These are phyloP conservation scores for Chloromyia formosa DNA, from an alignment of 2,888 invertebrate species.

Conservation along the genomic window DNA sequence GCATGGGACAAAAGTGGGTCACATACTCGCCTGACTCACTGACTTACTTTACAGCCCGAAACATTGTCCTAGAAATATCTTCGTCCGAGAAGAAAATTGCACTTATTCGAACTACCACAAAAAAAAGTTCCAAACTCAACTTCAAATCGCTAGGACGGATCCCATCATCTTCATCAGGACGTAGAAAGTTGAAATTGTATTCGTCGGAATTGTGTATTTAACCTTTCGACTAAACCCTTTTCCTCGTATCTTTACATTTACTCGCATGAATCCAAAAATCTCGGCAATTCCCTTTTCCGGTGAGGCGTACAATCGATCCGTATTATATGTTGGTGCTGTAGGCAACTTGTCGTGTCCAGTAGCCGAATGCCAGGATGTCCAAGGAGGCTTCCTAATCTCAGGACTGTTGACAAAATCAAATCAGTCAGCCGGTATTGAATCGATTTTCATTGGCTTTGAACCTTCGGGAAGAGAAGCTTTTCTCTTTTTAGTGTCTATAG, in stretches of 20 bases:
- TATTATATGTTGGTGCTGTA: background rate
- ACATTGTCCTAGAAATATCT: too few relatives aligned
- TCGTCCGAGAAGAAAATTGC: background rate
- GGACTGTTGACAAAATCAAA: slow-evolving; percentile 42
- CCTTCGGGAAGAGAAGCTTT: too few relatives aligned
- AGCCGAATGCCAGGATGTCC: background rate
- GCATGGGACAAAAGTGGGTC: slow-evolving; percentile 2
- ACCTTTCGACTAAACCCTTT: slow-evolving; percentile 36
- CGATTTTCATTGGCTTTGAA: slow-evolving; percentile 13
- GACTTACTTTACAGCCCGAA: background rate
- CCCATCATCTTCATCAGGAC: slow-evolving; percentile 15
- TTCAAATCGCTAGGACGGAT: background rate
- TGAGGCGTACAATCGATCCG: background rate
- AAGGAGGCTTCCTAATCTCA: slow-evolving; percentile 27
- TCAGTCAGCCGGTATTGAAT: slow-evolving; percentile 37
- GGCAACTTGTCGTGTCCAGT: background rate
- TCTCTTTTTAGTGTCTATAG: too few relatives aligned
- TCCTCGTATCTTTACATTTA: slow-evolving; percentile 24
- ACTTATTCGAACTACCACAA: background rate
- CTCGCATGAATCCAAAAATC: slow-evolving; percentile 22
- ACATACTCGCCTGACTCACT: slow-evolving; percentile 13
- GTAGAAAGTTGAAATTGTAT: slow-evolving; percentile 17
- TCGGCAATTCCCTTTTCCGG: background rate
- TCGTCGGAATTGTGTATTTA: slow-evolving; percentile 33
- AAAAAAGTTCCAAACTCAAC: slow-evolving; percentile 8